phyloP scores from a whole-genome alignment of 2,113 vertebrate species.

The Oryzias javanicus region DNA sequence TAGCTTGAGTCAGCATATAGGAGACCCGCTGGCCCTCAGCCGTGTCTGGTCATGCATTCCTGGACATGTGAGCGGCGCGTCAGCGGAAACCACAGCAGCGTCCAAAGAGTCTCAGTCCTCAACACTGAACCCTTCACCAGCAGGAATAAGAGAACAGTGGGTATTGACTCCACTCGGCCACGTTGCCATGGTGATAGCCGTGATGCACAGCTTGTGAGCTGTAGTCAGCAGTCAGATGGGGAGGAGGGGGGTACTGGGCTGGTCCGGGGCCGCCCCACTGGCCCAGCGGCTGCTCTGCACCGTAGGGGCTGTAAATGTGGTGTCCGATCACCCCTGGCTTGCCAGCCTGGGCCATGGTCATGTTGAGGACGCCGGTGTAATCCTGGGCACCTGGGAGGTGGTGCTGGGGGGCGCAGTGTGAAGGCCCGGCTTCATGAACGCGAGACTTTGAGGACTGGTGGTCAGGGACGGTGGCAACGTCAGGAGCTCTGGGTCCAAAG shows the following conservation, averaged over 20 bases:
- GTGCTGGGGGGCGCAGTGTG: conserved; percentile 62
- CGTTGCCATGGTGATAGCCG: conserved; percentile 78
- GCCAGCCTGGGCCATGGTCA: conserved; percentile 72
- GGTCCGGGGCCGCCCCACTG: conserved; percentile 82
- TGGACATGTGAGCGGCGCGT: conserved; percentile 6
- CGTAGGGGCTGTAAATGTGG: conserved; percentile 80
- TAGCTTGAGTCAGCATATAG: conserved; percentile 11
- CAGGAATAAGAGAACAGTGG: conserved; percentile 88
- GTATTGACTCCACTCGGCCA: conserved; percentile 89
- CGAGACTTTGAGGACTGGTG: conserved; percentile 69
- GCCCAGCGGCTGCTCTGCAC: conserved; percentile 76
- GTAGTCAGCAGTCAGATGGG: conserved; percentile 82
- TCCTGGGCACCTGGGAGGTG: conserved; percentile 75
- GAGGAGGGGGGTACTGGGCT: conserved; percentile 78
- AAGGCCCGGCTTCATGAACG: conserved; percentile 51
- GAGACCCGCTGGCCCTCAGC: conserved; percentile 14
- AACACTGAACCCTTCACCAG: conserved; percentile 75
- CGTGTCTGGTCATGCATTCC: conserved; percentile 39
- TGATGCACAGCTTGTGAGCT: conserved; percentile 78
- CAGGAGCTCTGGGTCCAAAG: conserved; percentile 73
- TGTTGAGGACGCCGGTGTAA: conserved; percentile 79
- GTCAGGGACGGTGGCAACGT: conserved; percentile 78
- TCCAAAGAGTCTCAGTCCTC: conserved; percentile 17
- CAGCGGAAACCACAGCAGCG: neutral
- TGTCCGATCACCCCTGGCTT: conserved; percentile 77